Evolutionary conservation across 2,113 vertebrate species (phyloP), one percentile per base, ranked within the genome.

Genomic region (Scolopax mira): DNA sequence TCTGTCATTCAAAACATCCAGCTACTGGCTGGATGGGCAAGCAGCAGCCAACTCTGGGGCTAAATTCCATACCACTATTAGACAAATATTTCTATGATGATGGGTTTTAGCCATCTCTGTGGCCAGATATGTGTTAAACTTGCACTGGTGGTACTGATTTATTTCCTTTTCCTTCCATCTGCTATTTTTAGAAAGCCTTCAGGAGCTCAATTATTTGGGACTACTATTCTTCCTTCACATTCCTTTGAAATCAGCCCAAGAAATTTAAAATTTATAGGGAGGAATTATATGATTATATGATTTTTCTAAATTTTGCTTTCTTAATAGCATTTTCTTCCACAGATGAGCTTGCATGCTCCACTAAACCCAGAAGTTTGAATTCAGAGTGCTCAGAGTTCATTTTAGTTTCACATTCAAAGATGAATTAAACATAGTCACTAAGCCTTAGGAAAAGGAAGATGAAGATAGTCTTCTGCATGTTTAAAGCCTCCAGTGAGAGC

Each of bases 341-440:
- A 58, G 27, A 67, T 54, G 33, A 71, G 24, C 24, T 88, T 66
- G 7, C 19, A 39, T 35, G 8, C 6, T 46, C 0, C 3, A 31
- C 33, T 52, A 80, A 87, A 91, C 66, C 13, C 39, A 81, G 19
- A 62, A 80, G 11, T 73, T 88, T 71, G 60, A 80, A 78, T 4
- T 78, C 41, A 75, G 71, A 61, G 30, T 18, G 14, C n/a, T 79
- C n/a, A 74, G 72, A 80, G 64, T 74, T 93, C 69, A 88, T 91
- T 93, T 86, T 49, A 71, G 48, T 62, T 96, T 93, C 41, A 39
- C 42, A 80, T 80, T 84, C 77, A 92, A 88, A 78, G 79, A 90
- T 78, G 95, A 95, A 97, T 93, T 93, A 95, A 94, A 42, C 25
- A 31, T 71, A 88, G 64, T 49, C 70, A 83, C 46, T 85, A 77